Conservation (phyloP, 1,140 invertebrate species). For the Coenobita brevimanus region DNA sequence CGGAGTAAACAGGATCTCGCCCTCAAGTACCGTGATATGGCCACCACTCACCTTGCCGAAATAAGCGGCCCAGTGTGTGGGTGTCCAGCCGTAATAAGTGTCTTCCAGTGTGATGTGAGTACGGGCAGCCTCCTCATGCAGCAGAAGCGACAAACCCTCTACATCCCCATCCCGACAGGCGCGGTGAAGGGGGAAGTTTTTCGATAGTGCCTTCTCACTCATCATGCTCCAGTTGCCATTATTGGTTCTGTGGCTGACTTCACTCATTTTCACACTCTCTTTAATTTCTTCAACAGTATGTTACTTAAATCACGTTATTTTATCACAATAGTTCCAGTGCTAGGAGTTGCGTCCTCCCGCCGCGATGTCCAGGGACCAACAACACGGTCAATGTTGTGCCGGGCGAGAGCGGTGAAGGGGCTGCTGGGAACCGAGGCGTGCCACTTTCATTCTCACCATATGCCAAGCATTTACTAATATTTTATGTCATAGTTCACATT, state of each 20-base stretch:
- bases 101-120: slow-evolving; percentile 52
- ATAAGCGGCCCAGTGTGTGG: slow-evolving; percentile 51
- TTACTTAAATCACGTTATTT: neutral
- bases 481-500: no score
- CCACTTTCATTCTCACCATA: neutral
- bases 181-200: slow-evolving; percentile 46
- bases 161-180: slow-evolving; percentile 54
- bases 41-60: slow-evolving; percentile 45
- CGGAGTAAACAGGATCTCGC: no score
- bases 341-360: neutral
- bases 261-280: neutral
- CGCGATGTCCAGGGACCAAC: neutral
- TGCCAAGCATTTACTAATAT: no score
- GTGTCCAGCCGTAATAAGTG: slow-evolving; percentile 60
- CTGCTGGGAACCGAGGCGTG: neutral
- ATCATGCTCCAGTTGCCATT: slow-evolving; percentile 42
- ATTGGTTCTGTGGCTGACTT: slow-evolving; percentile 18
- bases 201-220: slow-evolving; percentile 40
- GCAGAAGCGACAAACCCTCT: neutral
- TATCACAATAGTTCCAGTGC: neutral
- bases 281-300: no score
- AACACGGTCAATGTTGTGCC: slow-evolving; percentile 32
- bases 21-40: no score
- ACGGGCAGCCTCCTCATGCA: slow-evolving; percentile 31
- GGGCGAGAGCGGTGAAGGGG: slow-evolving; percentile 5